Conservation (phyloP, 2,113 vertebrate genomes). For the Ctenomys sociabilis region DNA sequence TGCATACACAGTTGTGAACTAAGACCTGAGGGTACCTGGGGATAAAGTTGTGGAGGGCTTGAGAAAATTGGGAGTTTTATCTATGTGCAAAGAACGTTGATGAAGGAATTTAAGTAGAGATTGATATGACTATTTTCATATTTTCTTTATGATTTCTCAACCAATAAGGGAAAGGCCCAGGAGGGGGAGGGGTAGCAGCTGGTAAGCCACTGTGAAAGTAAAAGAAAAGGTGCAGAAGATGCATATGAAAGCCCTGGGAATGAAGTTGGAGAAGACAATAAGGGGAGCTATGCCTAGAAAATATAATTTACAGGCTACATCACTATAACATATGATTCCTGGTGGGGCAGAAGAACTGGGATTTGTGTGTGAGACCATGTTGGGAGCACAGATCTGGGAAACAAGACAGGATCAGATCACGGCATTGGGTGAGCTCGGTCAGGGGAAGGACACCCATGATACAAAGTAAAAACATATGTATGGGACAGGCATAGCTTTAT, state of each 20-base stretch:
- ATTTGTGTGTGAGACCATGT: not conserved
- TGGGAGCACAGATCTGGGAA: not conserved
- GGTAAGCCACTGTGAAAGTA: not conserved
- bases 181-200: not conserved
- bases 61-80: not conserved
- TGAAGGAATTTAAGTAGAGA: too few species aligned
- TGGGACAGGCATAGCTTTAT: not conserved
- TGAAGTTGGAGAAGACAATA: not conserved
- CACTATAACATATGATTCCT: not conserved
- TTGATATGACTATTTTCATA: not conserved
- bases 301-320: not conserved
- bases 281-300: not conserved
- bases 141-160: not conserved
- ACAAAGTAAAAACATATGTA: not conserved
- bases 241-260: not conserved
- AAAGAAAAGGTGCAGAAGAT: not conserved
- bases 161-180: not conserved
- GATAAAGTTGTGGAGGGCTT: not conserved
- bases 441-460: not conserved
- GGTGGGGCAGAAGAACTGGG: not conserved
- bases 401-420: not conserved
- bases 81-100: not conserved
- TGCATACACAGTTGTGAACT: not conserved
- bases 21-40: not conserved
- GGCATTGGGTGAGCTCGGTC: not conserved